Evolutionary conservation across 92 coral and sea anemone genomes (phyloP), one percentile per base, ranked within the genome.

Genomic region (Virgularia gustaviana): DNA sequence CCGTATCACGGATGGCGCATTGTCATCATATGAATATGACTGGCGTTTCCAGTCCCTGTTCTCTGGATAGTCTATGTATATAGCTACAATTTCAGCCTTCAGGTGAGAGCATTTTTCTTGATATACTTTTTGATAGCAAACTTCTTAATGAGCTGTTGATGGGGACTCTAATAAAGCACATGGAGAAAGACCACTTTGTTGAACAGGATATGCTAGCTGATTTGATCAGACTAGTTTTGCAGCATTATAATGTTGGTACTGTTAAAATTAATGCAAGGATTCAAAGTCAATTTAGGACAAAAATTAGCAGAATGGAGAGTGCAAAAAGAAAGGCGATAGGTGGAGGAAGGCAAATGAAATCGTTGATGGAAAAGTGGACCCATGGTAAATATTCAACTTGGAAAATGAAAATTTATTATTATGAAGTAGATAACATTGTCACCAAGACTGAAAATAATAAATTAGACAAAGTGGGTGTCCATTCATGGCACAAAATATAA

Each of bases 321-420:
- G 65, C 20, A 59, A 3, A 10, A 59, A 29, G 65, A n/a, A 54
- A 54, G 23, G 4, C 5, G 4, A 59, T n/a, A 33, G 65, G 65
- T 25, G 65, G 65, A 34, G 65, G 43, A 31, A 59, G 42, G 22
- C 65, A 59, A 25, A 30, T 2, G 41, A 4, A 59, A 33, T 3
- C 0, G 13, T 33, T 59, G 24, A 0, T 59, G 4, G 22, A 65
- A 28, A 65, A 65, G 11, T 65, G 72, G 56, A 42, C 22, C 39
- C 7, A 65, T 65, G 72, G 72, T 0, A 44, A 43, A 27, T 44
- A 7, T 8, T 42, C 72, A 24, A 16, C 32, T 0, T 65, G 72
- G 72, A 43, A 65, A 39, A 24, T 65, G 36, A 65, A 44, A 65
- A 24, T 42, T 43, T 65, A 65, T 30, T 65, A 42, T 27, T 42